Base-by-base conservation (phyloP, 2,113 vertebrate genomes). In the Megatriorchis doriae region DNA sequence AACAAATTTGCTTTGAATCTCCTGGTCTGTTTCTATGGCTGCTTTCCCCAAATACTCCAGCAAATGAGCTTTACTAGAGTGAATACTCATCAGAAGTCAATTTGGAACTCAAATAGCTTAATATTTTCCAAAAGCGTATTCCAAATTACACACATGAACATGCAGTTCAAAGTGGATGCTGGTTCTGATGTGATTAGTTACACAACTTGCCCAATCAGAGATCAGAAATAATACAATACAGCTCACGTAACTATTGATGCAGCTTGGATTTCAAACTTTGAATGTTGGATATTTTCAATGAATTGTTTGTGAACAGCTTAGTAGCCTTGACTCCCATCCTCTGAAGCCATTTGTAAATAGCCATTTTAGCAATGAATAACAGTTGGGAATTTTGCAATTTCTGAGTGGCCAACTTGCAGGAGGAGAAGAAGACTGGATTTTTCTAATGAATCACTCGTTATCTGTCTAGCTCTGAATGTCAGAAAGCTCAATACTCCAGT, bases 1-100 rank as follows among this genome's bases (percentile, higher is more conserved):
- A 95, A 77, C 94, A 97, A 97, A 97, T 94, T 97, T 97, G 89
- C 94, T 97, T 93, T 97, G 97, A 94, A 89, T 94, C 84, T 97
- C 91, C 91, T 91, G 94, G 77, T 92, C 91, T 95, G 86, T 88
- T 85, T 97, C 91, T 93, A 34, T 96, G 95, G 91, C 96, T 95
- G 94, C 95, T 97, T 95, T 95, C 95, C 96, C 95, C 95, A 96
- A 93, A 95, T 91, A 95, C 71, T 82, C 88, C 45, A 87, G 91
- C 94, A 97, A 96, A 97, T 95, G 97, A 90, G 96, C 84, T 97
- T 94, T 95, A 88, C 93, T 32, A 59, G 95, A 70, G 92, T 1
- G 89, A 96, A 88, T 89, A 94, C 77, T 96, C 97, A 96, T 97
- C 96, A 96, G 91, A 97, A 97, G 94, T 97, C 95, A 93, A 96